Evolutionary conservation across 2,888 invertebrate genomes (phyloP).

Genomic region (Allacma fusca): DNA sequence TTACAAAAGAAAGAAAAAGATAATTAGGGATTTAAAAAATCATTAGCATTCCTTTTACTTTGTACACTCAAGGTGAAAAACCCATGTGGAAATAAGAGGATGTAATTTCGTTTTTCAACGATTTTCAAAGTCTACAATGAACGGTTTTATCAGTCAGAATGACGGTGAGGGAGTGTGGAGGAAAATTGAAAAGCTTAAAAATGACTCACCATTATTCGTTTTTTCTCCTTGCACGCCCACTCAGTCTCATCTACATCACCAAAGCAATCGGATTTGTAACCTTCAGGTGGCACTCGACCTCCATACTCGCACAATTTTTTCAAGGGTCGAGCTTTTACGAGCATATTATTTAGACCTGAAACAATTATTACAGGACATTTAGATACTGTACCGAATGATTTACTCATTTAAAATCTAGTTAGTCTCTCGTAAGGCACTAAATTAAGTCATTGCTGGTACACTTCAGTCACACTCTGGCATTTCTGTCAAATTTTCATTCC

Average conservation of each 20-base stretch:
- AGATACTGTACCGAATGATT: no score
- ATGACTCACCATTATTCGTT: slow-evolving; percentile 76
- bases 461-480: no score
- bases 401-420: no score
- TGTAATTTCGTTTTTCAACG: no score
- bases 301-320: slow-evolving; percentile 78
- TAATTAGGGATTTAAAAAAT: no score
- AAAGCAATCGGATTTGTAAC: slow-evolving; percentile 81
- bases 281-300: slow-evolving; percentile 72
- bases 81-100: neutral
- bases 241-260: slow-evolving; percentile 81
- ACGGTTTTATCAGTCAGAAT: no score
- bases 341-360: slow-evolving; percentile 56
- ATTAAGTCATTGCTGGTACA: no score
- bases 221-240: slow-evolving; percentile 82
- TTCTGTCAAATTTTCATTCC: no score
- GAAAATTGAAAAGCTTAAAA: neutral
- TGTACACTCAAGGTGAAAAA: neutral
- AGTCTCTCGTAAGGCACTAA: no score
- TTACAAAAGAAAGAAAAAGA: no score
- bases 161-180: neutral
- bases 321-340: slow-evolving; percentile 70
- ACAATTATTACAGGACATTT: neutral
- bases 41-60: no score
- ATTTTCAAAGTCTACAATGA: no score